A percentile compares a stretch with the other conserved stretches of the same genome.
Conservation (phyloP, 2,888 invertebrate genomes). For the Agriopis aurantiaria region DNA sequence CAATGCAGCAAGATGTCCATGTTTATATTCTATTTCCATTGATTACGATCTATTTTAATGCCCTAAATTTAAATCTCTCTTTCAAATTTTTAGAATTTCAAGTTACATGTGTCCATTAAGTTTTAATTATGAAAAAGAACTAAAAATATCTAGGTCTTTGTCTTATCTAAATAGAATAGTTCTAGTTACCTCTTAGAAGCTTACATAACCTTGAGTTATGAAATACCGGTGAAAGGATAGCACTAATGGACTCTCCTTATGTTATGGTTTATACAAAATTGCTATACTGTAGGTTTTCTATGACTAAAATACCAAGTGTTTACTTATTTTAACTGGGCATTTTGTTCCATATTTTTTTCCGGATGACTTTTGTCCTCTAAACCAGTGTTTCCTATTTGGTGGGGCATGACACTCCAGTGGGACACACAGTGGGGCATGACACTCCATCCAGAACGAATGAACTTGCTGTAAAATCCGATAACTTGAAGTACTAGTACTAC, state of each 20-base stretch:
- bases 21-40: slow-evolving; percentile 4
- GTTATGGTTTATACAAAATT: no score
- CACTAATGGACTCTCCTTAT: not conserved
- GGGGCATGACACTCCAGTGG: no score
- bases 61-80: not conserved
- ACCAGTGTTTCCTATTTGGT: no score
- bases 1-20: slow-evolving; percentile 24
- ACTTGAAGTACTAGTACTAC: no score
- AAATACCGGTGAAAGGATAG: not conserved
- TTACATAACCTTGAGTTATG: slow-evolving; percentile 15
- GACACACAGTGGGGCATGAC: no score
- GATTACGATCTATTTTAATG: not conserved
- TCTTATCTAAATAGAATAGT: not conserved
- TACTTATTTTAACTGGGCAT: not conserved
- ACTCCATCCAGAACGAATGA: no score
- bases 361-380: no score
- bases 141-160: not conserved
- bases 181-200: not conserved
- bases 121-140: not conserved
- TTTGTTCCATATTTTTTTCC: no score
- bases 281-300: no score
- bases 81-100: not conserved
- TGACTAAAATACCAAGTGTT: no score
- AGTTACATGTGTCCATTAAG: not conserved
- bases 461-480: no score